phyloP scores from a whole-genome alignment of 2,888 invertebrate species.

The Drosophila nr. fundita region DNA sequence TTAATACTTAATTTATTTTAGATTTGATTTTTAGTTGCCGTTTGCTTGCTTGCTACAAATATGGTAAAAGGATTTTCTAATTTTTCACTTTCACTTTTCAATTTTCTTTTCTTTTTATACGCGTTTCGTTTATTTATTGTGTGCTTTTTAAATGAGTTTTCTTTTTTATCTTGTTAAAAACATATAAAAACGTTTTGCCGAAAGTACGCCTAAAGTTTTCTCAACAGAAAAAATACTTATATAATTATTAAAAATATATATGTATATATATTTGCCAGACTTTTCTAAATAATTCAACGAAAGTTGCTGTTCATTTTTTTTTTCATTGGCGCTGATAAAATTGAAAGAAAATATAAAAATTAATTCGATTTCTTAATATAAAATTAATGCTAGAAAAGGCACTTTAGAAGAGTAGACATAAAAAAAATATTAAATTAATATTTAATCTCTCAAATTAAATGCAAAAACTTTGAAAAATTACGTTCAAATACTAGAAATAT shows the following conservation, averaged over 20 bases:
- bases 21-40: constrained; percentile 52
- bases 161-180: constrained; percentile 18
- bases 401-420: constrained; percentile 61
- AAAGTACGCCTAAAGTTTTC: constrained; percentile 75
- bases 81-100: constrained; percentile 26
- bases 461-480: not conserved
- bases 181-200: constrained; percentile 74
- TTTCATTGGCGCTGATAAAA: constrained; percentile 15
- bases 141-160: constrained; percentile 59
- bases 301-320: constrained; percentile 49
- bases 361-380: constrained; percentile 24
- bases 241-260: constrained; percentile 56
- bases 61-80: constrained; percentile 50
- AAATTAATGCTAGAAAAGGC: constrained; percentile 73
- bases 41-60: constrained; percentile 30
- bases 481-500: constrained; percentile 3
- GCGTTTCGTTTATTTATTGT: constrained; percentile 57
- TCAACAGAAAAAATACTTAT: constrained; percentile 51
- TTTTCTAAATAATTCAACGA: constrained; percentile 61
- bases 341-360: constrained; percentile 1
- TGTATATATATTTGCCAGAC: constrained; percentile 48
- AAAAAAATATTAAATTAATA: not conserved
- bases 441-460: constrained; percentile 12
- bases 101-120: constrained; percentile 37
- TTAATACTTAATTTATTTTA: constrained; percentile 45